Percentiles rank a stretch among this genome's conserved stretches.
phyloP scores from a whole-genome alignment of 2,888 invertebrate species.

The Polyploca ridens region DNA sequence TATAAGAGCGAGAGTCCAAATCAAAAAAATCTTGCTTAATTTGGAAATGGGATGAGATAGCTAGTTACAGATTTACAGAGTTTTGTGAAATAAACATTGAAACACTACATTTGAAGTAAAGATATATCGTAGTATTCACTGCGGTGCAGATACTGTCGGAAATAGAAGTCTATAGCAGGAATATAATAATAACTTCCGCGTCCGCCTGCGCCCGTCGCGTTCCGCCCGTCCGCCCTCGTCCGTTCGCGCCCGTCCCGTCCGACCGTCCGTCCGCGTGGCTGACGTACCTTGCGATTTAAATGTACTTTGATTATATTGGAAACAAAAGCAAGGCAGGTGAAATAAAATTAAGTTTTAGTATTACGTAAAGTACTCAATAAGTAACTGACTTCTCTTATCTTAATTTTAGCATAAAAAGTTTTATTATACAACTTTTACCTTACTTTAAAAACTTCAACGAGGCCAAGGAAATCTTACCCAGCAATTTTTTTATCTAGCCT shows the following conservation, averaged over 20 bases:
- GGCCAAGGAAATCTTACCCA: too few relatives aligned
- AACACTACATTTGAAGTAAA: not conserved
- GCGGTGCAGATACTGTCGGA: conserved; percentile 14
- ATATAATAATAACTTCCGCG: conserved; percentile 21
- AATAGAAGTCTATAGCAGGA: conserved; percentile 16
- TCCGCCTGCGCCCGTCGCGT: conserved; percentile 15
- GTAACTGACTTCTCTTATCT: too few relatives aligned
- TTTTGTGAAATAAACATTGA: not conserved
- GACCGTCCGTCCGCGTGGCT: conserved; percentile 15
- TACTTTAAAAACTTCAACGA: too few relatives aligned
- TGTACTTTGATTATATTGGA: not conserved
- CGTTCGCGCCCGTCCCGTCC: conserved; percentile 12
- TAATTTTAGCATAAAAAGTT: too few relatives aligned
- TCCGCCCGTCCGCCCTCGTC: conserved; percentile 15
- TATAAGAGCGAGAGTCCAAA: too few relatives aligned
- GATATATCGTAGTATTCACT: conserved; percentile 1
- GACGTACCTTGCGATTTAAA: conserved; percentile 8
- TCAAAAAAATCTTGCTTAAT: too few relatives aligned
- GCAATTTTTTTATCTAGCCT: too few relatives aligned
- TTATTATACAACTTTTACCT: too few relatives aligned
- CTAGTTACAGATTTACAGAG: not conserved
- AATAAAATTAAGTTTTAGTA: not conserved
- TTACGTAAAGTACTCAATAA: too few relatives aligned
- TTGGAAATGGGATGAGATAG: too few relatives aligned
- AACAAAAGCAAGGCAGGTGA: not conserved